Percentiles rank a stretch among this genome's conserved stretches.
phyloP scores from a whole-genome alignment of 2,113 vertebrate species.

The Mastomys natalensis region DNA sequence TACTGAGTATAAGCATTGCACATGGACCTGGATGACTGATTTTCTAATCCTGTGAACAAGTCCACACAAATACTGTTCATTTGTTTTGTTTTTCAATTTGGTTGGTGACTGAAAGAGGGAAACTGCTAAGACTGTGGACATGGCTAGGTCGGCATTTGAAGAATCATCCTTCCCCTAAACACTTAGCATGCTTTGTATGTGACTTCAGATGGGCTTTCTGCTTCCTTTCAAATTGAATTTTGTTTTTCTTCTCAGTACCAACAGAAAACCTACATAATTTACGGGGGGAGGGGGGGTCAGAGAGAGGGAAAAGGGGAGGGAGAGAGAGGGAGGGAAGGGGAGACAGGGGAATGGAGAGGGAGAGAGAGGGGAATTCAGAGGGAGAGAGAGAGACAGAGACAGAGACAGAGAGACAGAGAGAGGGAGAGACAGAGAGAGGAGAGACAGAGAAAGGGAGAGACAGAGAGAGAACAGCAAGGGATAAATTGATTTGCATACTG shows the following conservation, averaged over 20 bases:
- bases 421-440: rapidly evolving
- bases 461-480: background rate
- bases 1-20: background rate
- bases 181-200: background rate
- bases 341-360: too few relatives aligned
- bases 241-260: background rate
- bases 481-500: background rate
- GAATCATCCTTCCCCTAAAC: background rate
- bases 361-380: too few relatives aligned
- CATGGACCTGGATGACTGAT: background rate
- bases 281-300: too few relatives aligned
- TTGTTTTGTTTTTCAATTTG: background rate
- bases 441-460: background rate
- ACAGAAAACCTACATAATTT: background rate
- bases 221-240: background rate
- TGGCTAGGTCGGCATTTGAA: background rate
- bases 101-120: background rate
- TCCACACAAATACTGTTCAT: background rate
- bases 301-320: too few relatives aligned
- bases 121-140: background rate
- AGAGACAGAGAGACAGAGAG: too few relatives aligned
- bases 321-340: too few relatives aligned
- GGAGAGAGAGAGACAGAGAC: too few relatives aligned
- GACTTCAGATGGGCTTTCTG: background rate
- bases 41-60: background rate